Evolutionary conservation across 2,888 invertebrate species (phyloP).

Genomic region (Patella caerulea): DNA sequence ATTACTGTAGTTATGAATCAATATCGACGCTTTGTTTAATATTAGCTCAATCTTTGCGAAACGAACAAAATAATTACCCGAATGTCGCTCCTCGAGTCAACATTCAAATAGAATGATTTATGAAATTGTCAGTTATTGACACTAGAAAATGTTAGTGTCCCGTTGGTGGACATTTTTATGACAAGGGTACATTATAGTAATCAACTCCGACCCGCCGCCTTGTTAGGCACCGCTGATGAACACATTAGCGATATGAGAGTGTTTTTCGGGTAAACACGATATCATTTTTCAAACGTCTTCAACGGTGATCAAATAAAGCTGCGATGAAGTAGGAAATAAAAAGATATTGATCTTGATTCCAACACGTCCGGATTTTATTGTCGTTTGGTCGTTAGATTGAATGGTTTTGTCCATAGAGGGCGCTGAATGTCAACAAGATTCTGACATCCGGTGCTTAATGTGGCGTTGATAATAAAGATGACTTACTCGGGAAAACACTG

Average conservation of each 20-base stretch:
- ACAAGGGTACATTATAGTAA: slow-evolving; percentile 7
- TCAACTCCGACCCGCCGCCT: slow-evolving; percentile 10
- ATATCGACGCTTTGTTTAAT: slow-evolving; percentile 4
- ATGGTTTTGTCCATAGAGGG: slow-evolving; percentile 13
- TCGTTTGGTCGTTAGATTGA: slow-evolving; percentile 9
- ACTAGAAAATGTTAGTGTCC: slow-evolving; percentile 13
- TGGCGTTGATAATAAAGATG: slow-evolving; percentile 13
- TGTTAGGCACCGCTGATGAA: slow-evolving; percentile 8
- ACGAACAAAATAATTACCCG: slow-evolving; percentile 7
- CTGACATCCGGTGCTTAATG: slow-evolving; percentile 10
- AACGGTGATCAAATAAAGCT: neutral
- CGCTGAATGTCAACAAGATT: slow-evolving; percentile 7
- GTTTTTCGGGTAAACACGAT: slow-evolving; percentile 7
- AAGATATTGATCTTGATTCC: slow-evolving; percentile 4
- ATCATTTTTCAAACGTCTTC: slow-evolving; percentile 11
- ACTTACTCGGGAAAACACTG: slow-evolving; percentile 9
- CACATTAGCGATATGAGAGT: slow-evolving; percentile 10
- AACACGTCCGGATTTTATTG: slow-evolving; percentile 10
- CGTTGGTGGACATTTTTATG: slow-evolving; percentile 13
- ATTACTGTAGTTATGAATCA: neutral
- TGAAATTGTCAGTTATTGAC: slow-evolving; percentile 9
- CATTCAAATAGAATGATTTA: slow-evolving; percentile 8
- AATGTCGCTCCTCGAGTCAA: neutral
- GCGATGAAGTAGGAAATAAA: slow-evolving; percentile 7
- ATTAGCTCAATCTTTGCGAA: slow-evolving; percentile 10